phyloP scores from a whole-genome alignment of 2,113 vertebrate genomes.

The Corvus cornix region DNA sequence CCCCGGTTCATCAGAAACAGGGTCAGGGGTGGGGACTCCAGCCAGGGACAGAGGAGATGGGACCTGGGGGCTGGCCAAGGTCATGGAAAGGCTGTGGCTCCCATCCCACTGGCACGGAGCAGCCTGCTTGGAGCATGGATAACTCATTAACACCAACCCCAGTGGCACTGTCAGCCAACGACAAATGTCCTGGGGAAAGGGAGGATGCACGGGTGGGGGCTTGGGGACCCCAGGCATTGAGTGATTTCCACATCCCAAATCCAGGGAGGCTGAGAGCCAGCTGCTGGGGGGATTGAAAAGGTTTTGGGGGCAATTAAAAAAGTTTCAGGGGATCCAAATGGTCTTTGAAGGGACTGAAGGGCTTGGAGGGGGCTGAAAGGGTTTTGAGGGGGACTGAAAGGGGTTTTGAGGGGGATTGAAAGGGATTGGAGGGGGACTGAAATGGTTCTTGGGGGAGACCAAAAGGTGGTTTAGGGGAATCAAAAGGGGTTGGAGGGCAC shows the following conservation, averaged over 20 bases:
- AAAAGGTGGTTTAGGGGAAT: too few relatives aligned
- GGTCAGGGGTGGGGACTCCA: not conserved
- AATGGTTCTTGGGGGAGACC: too few relatives aligned
- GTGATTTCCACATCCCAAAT: not conserved
- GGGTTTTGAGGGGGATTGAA: not conserved
- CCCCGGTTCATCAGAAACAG: not conserved
- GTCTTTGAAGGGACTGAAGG: not conserved
- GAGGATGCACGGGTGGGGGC: rapidly evolving
- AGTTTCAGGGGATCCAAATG: not conserved
- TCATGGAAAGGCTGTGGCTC: not conserved
- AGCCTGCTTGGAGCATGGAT: not conserved
- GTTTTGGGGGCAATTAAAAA: not conserved
- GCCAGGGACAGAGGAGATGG: not conserved
- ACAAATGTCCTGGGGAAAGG: rapidly evolving
- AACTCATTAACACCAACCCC: not conserved
- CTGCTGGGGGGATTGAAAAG: not conserved
- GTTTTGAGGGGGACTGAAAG: not conserved
- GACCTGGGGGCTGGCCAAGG: not conserved
- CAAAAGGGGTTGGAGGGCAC: too few relatives aligned
- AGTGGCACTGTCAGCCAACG: not conserved
- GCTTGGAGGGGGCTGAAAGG: not conserved
- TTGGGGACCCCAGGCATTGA: rapidly evolving
- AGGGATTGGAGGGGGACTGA: rapidly evolving
- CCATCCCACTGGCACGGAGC: not conserved
- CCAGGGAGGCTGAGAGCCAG: not conserved